Base-by-base conservation (phyloP, 2,888 invertebrate genomes). In the Ligdia adustata region DNA sequence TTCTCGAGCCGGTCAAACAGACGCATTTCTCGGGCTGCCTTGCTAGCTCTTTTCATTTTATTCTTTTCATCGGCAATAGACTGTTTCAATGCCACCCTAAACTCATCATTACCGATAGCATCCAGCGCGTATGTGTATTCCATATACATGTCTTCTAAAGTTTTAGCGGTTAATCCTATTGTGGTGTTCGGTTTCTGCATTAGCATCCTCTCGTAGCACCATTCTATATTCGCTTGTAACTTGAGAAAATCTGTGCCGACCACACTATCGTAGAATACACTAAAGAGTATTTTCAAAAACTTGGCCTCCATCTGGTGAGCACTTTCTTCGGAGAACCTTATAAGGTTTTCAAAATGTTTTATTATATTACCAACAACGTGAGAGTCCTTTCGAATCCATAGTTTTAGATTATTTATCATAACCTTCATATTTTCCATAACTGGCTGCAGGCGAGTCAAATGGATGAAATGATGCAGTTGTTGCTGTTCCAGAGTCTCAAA, bases 401-500 rank as follows among this genome's bases (percentile, higher is more conserved):
- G 69, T 64, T 91, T 90, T 0, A 92, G 84, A 5, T 66, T 58
- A 20, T 74, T 72, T 60, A 92, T 90, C 4, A 79, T 82, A 18
- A 82, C 76, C 13, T 82, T 81, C 44, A 93, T 76, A 29, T 79
- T 85, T 20, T 87, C 88, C 35, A 91, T 76, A 11, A 91, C 91
- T 5, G 90, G 89, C 0, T 90, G 87, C 31, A 93, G 61, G 51
- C 91, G 91, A 54, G 92, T 91, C 2, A 92, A 88, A 60, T 93
- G 92, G 26, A 92, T 78, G 56, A 94, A 86, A 38, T 93, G 92
- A 69, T 92, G 91, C 40, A 93, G 73, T 67, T 93, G 93, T 64
- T 94, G 94, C 54, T 91, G 76, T 71, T 93, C 93, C 68, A 93
- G 92, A 16, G 88, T 84, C 42, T 90, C 79, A 55, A 94, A 93